Percentiles rank a stretch among this genome's conserved stretches.
phyloP scores from a whole-genome alignment of 2,113 vertebrate species.

The Xenopus tropicalis region DNA sequence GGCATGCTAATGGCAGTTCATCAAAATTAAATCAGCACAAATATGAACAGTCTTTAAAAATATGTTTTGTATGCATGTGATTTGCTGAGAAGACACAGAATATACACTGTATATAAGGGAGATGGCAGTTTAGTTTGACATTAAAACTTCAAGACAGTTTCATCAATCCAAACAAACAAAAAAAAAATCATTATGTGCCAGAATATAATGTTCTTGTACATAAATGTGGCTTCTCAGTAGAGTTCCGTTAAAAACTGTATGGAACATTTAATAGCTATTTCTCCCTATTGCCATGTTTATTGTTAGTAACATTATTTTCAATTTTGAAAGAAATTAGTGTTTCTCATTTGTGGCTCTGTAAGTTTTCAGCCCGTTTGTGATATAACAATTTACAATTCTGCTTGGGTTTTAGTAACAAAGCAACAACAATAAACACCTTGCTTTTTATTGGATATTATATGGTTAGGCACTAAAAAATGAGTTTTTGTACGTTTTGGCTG shows the following conservation, averaged over 20 bases:
- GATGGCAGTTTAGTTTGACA: neutral
- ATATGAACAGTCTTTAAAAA: constrained; percentile 2
- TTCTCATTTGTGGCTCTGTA: too few species aligned
- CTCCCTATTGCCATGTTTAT: too few species aligned
- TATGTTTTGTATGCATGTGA: constrained; percentile 6
- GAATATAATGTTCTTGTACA: neutral
- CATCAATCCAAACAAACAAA: neutral
- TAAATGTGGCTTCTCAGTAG: neutral
- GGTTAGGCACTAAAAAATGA: too few species aligned
- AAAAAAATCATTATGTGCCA: neutral
- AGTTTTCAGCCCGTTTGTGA: too few species aligned
- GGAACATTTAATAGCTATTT: too few species aligned
- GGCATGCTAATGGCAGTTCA: neutral
- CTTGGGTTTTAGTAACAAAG: too few species aligned
- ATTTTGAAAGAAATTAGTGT: too few species aligned
- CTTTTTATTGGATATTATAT: too few species aligned
- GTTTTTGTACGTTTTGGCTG: too few species aligned
- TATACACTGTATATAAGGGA: neutral
- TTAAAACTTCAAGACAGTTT: neutral
- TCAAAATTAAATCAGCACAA: constrained; percentile 12
- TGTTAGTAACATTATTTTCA: too few species aligned
- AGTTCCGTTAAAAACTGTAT: neutral
- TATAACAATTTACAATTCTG: too few species aligned
- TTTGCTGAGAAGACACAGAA: constrained; percentile 6
- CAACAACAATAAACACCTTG: too few species aligned